Percentiles rank a stretch among this genome's conserved stretches.
These are phyloP conservation scores for Desoria tigrina DNA, from an alignment of 2,888 invertebrate species.

Conservation along the genomic window DNA sequence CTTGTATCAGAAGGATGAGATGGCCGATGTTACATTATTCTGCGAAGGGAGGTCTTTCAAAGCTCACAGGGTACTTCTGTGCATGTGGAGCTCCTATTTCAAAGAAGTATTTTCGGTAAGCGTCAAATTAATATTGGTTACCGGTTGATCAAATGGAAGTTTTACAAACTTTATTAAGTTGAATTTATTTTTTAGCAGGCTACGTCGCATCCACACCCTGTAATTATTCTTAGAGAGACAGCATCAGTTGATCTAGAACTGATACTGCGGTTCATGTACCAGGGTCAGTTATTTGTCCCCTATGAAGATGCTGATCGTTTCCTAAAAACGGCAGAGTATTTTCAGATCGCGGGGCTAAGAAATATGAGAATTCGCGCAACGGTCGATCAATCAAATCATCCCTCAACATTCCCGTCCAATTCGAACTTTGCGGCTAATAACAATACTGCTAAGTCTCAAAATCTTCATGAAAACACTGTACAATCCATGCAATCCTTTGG, in stretches of 20 bases:
- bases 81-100: conserved; percentile 42
- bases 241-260: conserved; percentile 38
- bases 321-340: conserved; percentile 43
- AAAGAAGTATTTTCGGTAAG: conserved; percentile 43
- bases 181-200: conserved; percentile 17
- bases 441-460: background rate
- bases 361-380: conserved; percentile 32
- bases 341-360: conserved; percentile 44
- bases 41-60: conserved; percentile 46
- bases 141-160: background rate
- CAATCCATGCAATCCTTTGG: background rate
- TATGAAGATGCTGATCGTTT: conserved; percentile 45
- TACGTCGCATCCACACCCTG: conserved; percentile 35
- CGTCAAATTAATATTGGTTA: background rate
- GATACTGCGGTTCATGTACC: conserved; percentile 45
- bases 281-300: conserved; percentile 43
- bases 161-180: background rate
- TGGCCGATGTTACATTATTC: conserved; percentile 41
- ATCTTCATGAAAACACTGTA: background rate
- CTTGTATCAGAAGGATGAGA: conserved; percentile 43
- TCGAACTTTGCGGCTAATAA: background rate
- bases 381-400: background rate
- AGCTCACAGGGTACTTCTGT: conserved; percentile 40
- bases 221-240: conserved; percentile 39
- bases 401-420: background rate